These are phyloP conservation scores for Netelia fuscicornis DNA, from an alignment of 2,888 invertebrate species.

Conservation along the genomic window DNA sequence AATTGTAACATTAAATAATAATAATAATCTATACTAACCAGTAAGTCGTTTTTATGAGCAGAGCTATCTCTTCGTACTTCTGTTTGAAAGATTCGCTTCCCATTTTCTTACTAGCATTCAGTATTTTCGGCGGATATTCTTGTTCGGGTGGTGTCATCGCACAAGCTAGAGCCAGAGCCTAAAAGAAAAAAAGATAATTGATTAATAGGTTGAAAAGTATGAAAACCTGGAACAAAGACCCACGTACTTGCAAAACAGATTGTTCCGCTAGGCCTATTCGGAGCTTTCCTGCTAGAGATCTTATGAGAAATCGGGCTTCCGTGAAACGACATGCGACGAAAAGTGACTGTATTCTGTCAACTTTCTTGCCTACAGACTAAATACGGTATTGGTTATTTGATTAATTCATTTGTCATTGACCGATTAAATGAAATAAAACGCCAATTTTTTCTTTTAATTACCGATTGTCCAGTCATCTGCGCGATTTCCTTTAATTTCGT, in stretches of 20 bases:
- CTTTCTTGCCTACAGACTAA: constrained; percentile 93
- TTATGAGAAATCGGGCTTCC: constrained; percentile 95
- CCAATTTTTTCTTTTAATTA: constrained; percentile 81
- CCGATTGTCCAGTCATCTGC: constrained; percentile 91
- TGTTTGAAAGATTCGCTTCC: constrained; percentile 90
- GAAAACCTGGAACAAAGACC: constrained; percentile 18
- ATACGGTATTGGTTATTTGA: constrained; percentile 39
- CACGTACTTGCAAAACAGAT: constrained; percentile 90
- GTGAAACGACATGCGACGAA: constrained; percentile 95
- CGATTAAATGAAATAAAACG: constrained; percentile 25
- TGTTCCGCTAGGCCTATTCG: constrained; percentile 99
- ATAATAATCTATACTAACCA: constrained; percentile 87
- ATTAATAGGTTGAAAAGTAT: not conserved
- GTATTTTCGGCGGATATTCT: constrained; percentile 87
- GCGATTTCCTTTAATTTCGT: constrained; percentile 95
- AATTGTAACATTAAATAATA: not conserved
- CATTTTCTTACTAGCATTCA: constrained; percentile 89
- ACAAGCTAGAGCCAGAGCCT: constrained; percentile 95
- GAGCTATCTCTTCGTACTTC: constrained; percentile 90
- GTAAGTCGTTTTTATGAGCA: constrained; percentile 96
- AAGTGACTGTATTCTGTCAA: constrained; percentile 95
- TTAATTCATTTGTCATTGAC: constrained; percentile 39
- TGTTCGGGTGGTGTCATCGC: constrained; percentile 92
- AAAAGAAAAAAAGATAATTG: constrained; percentile 51
- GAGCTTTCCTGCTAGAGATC: constrained; percentile 96